phyloP scores from a whole-genome alignment of 2,797 vertebrate genomes.

The Gastrophryne carolinensis region DNA sequence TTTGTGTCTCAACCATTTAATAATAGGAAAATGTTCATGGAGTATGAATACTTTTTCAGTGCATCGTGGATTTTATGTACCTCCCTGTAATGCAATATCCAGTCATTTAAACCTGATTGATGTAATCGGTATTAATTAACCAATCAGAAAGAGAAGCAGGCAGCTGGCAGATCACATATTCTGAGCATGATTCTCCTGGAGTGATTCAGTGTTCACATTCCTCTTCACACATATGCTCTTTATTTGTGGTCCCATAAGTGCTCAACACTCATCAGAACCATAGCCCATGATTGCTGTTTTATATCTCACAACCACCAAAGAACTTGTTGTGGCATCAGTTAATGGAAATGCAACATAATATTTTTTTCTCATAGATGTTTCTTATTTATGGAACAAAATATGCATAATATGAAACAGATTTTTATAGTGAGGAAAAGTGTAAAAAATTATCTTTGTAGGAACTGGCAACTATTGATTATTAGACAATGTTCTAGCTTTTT shows the following conservation, averaged over 20 bases:
- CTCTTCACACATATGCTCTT: constrained; percentile 23
- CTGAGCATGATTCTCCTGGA: background rate
- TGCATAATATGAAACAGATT: background rate
- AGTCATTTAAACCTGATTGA: background rate
- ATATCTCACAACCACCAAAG: background rate
- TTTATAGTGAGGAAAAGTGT: constrained; percentile 5
- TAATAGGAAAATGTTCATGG: no score
- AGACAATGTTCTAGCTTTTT: background rate
- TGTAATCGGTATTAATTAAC: background rate
- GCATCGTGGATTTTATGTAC: background rate
- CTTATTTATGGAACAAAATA: constrained; percentile 12
- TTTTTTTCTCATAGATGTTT: constrained; percentile 9
- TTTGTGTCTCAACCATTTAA: no score
- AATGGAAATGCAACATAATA: background rate
- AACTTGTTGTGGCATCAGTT: constrained; percentile 10
- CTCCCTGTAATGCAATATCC: background rate
- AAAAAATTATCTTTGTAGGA: background rate
- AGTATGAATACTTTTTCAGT: background rate
- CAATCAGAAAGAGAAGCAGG: background rate
- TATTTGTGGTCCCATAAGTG: constrained; percentile 9
- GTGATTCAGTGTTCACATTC: constrained; percentile 7
- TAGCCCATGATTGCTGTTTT: background rate
- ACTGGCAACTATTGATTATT: background rate
- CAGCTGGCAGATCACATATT: background rate
- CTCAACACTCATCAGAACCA: background rate